These are phyloP conservation scores for Nyctalus aviator DNA, from an alignment of 2,797 vertebrate genomes.

Conservation along the genomic window DNA sequence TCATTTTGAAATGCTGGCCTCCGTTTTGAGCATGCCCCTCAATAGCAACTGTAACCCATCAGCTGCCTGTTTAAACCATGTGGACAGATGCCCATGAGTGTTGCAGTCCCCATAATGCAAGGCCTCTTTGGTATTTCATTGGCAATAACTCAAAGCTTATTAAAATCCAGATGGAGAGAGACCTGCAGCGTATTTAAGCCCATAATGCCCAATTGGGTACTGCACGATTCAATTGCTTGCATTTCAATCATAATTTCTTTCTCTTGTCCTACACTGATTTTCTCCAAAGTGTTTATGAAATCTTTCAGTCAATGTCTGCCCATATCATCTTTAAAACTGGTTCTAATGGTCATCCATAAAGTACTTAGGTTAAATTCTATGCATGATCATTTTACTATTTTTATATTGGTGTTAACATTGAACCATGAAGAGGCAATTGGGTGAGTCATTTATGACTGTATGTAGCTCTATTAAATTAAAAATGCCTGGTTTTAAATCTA, in stretches of 20 bases:
- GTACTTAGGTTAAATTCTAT: constrained; percentile 65
- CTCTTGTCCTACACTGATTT: constrained; percentile 25
- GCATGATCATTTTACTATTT: constrained; percentile 68
- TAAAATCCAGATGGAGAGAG: constrained; percentile 80
- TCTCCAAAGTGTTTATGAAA: constrained; percentile 54
- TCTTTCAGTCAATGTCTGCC: constrained; percentile 15
- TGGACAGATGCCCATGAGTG: constrained; percentile 72
- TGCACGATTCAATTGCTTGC: constrained; percentile 52
- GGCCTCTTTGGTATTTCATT: constrained; percentile 75
- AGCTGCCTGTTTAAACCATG: constrained; percentile 66
- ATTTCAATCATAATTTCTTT: constrained; percentile 55
- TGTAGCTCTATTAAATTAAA: constrained; percentile 64
- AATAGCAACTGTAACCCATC: constrained; percentile 40
- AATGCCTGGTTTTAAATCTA: constrained; percentile 33
- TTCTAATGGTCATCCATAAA: constrained; percentile 31
- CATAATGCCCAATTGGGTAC: constrained; percentile 57
- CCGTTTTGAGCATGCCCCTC: neutral
- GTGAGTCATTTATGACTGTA: constrained; percentile 71
- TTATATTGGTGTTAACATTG: constrained; percentile 65
- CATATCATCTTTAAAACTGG: constrained; percentile 51
- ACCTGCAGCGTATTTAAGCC: constrained; percentile 62
- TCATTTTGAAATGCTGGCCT: neutral
- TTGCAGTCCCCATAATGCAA: too few species aligned
- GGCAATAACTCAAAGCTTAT: constrained; percentile 82
- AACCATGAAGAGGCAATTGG: constrained; percentile 64